Evolutionary conservation across 2,797 vertebrate species (phyloP).

Genomic region (Anolis apletophallus): DNA sequence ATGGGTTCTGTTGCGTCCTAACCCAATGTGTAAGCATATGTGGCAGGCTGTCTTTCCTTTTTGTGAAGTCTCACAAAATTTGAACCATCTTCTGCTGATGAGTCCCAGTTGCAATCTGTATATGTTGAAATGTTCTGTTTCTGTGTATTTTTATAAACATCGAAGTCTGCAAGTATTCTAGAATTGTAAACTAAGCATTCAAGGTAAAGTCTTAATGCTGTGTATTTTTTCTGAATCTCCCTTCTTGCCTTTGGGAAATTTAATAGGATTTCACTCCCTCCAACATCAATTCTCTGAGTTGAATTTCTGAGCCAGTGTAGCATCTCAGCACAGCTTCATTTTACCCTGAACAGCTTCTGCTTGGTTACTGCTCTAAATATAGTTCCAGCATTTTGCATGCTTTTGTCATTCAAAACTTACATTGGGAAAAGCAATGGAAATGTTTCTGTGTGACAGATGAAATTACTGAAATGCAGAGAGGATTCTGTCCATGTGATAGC

Average conservation of each 20-base stretch:
- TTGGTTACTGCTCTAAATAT: constrained; percentile 73
- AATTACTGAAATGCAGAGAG: background rate
- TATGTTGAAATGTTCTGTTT: background rate
- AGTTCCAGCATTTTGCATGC: constrained; percentile 58
- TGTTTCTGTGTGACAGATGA: constrained; percentile 28
- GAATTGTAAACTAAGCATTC: background rate
- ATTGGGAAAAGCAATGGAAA: constrained; percentile 45
- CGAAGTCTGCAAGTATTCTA: constrained; percentile 9
- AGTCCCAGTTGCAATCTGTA: background rate
- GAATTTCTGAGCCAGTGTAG: constrained; percentile 44
- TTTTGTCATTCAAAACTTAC: constrained; percentile 51
- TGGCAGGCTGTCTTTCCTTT: background rate
- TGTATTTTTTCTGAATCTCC: constrained; percentile 6
- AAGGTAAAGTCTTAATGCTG: constrained; percentile 1
- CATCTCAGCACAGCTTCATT: constrained; percentile 42
- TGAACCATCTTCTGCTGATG: background rate
- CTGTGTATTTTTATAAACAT: constrained; percentile 11
- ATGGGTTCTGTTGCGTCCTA: background rate
- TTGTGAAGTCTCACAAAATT: background rate
- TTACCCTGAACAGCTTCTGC: constrained; percentile 52
- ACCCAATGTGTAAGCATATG: background rate
- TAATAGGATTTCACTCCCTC: background rate
- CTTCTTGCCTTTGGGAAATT: background rate
- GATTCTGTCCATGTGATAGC: background rate
- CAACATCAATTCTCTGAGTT: constrained; percentile 22